Conservation (phyloP, 2,113 vertebrate species). For the Peromyscus maniculatus region DNA sequence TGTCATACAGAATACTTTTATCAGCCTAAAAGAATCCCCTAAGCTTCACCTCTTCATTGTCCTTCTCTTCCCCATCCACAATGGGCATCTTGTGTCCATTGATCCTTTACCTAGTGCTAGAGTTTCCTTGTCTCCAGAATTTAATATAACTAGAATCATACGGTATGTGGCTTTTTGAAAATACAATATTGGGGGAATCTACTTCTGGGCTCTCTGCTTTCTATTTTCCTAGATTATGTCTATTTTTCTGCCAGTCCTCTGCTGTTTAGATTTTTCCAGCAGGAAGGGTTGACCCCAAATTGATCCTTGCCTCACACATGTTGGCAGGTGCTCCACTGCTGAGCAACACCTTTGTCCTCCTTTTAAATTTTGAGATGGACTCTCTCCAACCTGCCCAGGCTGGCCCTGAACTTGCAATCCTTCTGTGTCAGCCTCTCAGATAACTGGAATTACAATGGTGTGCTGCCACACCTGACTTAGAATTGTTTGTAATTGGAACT, state of each 20-base stretch:
- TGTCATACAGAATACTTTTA: not conserved
- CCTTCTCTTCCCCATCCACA: too few species aligned
- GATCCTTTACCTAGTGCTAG: not conserved
- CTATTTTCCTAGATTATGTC: not conserved
- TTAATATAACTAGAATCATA: not conserved
- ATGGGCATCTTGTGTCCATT: not conserved
- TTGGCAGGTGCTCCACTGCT: not conserved
- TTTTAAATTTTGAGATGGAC: not conserved
- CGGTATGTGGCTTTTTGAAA: not conserved
- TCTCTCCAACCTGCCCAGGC: not conserved
- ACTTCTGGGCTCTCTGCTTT: not conserved
- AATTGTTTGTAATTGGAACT: not conserved
- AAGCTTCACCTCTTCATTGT: not conserved
- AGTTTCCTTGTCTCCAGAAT: not conserved
- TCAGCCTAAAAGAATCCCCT: not conserved
- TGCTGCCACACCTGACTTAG: not conserved
- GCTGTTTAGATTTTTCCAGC: not conserved
- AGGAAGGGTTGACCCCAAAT: not conserved
- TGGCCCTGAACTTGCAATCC: not conserved
- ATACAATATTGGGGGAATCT: not conserved
- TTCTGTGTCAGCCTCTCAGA: not conserved
- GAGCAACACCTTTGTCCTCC: not conserved
- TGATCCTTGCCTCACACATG: not conserved
- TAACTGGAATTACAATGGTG: not conserved
- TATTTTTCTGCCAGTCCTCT: not conserved